Evolutionary conservation across 2,888 invertebrate genomes (phyloP).

Genomic region (Trissoscelio sp.): DNA sequence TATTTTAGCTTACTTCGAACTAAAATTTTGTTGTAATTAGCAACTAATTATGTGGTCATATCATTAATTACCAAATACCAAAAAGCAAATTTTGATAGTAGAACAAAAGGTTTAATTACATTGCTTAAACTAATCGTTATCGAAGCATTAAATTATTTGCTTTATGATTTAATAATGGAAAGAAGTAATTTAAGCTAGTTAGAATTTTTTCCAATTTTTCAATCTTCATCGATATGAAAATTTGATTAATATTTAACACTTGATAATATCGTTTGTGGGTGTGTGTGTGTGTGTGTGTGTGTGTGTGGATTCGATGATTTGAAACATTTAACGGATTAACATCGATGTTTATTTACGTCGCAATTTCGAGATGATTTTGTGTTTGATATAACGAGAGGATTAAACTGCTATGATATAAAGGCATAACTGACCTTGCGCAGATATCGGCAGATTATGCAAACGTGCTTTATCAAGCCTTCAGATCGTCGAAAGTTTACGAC

Average conservation of each 20-base stretch:
- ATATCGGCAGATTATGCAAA: constrained; percentile 74
- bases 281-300: too few relatives aligned
- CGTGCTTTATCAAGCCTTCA: constrained; percentile 70
- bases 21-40: neutral
- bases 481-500: constrained; percentile 69
- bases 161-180: neutral
- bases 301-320: constrained; percentile 21
- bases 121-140: neutral
- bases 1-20: too few relatives aligned
- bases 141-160: constrained; percentile 1
- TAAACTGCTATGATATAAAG: constrained; percentile 71
- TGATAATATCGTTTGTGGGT: too few relatives aligned
- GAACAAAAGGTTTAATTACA: constrained; percentile 6
- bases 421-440: constrained; percentile 68
- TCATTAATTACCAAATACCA: constrained; percentile 1
- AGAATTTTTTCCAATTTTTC: too few relatives aligned
- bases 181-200: neutral
- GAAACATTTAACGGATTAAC: constrained; percentile 27
- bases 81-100: neutral
- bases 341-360: constrained; percentile 42
- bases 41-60: constrained; percentile 6
- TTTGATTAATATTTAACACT: neutral
- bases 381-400: constrained; percentile 68
- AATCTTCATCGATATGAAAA: neutral
- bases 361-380: constrained; percentile 51